Conservation (phyloP, 2,113 vertebrate genomes). For the Dermatemys mawii region DNA sequence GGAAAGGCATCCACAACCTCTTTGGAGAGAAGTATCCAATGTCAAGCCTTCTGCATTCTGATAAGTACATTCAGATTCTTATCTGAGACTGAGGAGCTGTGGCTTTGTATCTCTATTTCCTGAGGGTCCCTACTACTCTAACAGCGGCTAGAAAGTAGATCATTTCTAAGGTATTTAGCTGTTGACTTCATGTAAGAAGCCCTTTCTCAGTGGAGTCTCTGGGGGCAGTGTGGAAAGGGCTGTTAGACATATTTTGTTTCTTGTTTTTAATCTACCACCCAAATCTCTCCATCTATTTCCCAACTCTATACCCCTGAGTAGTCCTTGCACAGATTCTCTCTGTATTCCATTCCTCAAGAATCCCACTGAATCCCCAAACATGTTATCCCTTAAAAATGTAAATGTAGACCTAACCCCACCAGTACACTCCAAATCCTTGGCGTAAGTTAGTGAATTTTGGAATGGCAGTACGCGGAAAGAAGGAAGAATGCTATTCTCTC, state of each 20-base stretch:
- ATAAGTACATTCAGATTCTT: neutral
- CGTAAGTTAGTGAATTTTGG: accelerated
- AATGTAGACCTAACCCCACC: neutral
- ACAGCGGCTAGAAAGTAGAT: constrained; percentile 23
- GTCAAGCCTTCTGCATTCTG: neutral
- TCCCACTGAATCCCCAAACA: neutral
- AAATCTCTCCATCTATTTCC: neutral
- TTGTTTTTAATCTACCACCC: neutral
- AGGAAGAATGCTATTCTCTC: neutral
- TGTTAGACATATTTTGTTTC: neutral
- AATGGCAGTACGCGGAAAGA: neutral
- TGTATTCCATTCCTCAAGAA: neutral
- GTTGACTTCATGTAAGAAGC: neutral
- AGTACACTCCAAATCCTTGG: neutral
- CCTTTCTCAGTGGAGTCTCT: neutral
- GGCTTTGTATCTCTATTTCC: constrained; percentile 1
- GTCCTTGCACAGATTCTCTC: neutral
- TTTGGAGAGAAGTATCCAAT: neutral
- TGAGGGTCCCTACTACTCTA: neutral
- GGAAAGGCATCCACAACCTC: constrained; percentile 14
- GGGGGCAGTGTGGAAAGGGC: neutral
- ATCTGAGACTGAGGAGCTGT: neutral
- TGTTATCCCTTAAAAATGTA: neutral
- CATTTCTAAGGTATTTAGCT: constrained; percentile 26
- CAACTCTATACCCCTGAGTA: neutral